Percentiles rank a stretch among this genome's conserved stretches.
These are phyloP conservation scores for Dipodomys stephensi DNA, from an alignment of 2,113 vertebrate genomes.

Conservation along the genomic window DNA sequence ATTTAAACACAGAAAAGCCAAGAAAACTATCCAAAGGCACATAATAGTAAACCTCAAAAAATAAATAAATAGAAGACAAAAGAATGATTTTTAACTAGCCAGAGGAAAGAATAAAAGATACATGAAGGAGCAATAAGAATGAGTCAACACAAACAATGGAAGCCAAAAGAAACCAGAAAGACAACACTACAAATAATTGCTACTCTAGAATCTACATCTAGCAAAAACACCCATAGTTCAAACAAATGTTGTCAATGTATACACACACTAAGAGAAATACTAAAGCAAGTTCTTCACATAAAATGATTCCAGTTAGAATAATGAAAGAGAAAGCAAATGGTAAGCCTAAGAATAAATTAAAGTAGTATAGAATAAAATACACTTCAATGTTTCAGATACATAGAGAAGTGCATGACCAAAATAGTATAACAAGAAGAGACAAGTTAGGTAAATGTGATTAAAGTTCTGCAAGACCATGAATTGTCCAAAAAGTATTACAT, in stretches of 20 bases:
- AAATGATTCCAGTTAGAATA: conserved; percentile 22
- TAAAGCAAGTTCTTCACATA: conserved; percentile 20
- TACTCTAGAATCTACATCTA: neutral
- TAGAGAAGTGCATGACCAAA: neutral
- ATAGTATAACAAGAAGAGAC: conserved; percentile 26
- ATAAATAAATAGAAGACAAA: neutral
- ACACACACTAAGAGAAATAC: conserved; percentile 20
- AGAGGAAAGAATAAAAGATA: neutral
- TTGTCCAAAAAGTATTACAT: neutral
- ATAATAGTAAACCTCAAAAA: neutral
- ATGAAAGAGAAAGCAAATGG: neutral
- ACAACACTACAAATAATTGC: neutral
- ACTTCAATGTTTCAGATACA: conserved; percentile 8
- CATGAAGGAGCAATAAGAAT: neutral
- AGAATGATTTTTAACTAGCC: conserved; percentile 31
- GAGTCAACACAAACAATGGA: neutral
- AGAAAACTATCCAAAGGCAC: neutral
- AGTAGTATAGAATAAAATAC: conserved; percentile 5
- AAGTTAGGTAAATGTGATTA: neutral
- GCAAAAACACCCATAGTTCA: conserved; percentile 9
- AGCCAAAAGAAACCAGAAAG: neutral
- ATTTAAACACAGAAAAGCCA: neutral
- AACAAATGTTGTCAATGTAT: neutral
- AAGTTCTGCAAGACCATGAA: neutral
- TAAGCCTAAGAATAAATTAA: neutral